Evolutionary conservation across 2,113 vertebrate genomes (phyloP), one percentile per base, ranked within the genome.

Genomic region (Clupea harengus): DNA sequence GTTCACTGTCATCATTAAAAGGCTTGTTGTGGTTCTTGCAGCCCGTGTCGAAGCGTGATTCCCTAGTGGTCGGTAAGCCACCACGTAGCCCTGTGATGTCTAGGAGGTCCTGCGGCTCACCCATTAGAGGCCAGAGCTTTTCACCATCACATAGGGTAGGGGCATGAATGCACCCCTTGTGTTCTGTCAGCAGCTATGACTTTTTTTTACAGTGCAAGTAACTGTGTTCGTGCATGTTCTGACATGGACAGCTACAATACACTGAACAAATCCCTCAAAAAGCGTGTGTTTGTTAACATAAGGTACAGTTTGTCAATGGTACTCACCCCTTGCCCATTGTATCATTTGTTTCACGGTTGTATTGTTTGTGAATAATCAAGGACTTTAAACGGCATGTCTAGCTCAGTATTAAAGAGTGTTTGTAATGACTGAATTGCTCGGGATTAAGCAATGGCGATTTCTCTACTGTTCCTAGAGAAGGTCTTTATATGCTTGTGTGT

Each of bases 41-140:
- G 97, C 95, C 92, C 90, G 93, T 93, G 89, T 93, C 95, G 91
- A 96, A 95, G 92, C 94, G 93, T 83, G 94, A 96, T 84, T 45
- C 93, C 83, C 92, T 92, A 93, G 93, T 97, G 92, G 89, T 95
- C 91, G 95, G 96, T 93, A 97, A 97, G 90, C 97, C 97, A 90
- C 97, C 96, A 81, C 96, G 96, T 93, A 97, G 96, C 90, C 97
- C 97, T 88, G 94, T 96, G 95, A 93, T 95, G 95, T 93, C 93
- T 90, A 94, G 92, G 94, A 95, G 95, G 88, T 92, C 91, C 94
- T 96, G 94, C 91, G 85, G 91, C 89, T 96, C 95, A 0, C 94
- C 96, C 87, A 90, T 94, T 94, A 95, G 93, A 95, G 95, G 94
- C 87, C 95, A 94, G 92, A 92, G 91, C 93, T 82, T 86, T 91